phyloP scores from a whole-genome alignment of 2,113 vertebrate species.

The Phasianus colchicus region DNA sequence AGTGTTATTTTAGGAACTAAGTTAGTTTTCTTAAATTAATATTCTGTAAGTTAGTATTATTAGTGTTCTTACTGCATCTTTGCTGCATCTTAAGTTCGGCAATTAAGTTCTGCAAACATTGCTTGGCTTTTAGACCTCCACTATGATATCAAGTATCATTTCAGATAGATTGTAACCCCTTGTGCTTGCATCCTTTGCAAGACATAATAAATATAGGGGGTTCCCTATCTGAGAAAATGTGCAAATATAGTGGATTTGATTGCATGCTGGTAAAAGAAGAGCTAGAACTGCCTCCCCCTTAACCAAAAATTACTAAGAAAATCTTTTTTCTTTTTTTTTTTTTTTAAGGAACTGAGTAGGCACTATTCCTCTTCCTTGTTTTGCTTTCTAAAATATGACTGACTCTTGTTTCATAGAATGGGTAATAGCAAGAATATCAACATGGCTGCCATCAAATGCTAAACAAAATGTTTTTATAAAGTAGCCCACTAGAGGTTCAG shows the following conservation, averaged over 20 bases:
- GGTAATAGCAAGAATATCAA: neutral
- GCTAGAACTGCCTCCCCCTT: neutral
- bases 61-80: neutral
- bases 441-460: neutral
- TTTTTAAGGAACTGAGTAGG: conserved; percentile 3
- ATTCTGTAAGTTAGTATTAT: neutral
- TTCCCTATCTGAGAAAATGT: neutral
- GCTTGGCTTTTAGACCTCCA: neutral
- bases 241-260: neutral
- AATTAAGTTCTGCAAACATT: neutral
- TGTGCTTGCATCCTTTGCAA: neutral
- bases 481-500: neutral
- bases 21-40: no score
- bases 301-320: neutral
- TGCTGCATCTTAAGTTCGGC: neutral
- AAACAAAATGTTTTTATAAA: neutral
- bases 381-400: neutral
- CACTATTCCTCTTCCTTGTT: neutral
- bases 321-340: neutral
- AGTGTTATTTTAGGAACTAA: no score
- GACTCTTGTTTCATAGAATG: neutral
- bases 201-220: neutral
- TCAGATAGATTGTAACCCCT: neutral
- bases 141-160: neutral
- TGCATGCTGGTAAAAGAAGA: neutral